Percentiles rank a stretch among this genome's conserved stretches.
phyloP scores from a whole-genome alignment of 2,797 vertebrate species.

The Iguana delicatissima region DNA sequence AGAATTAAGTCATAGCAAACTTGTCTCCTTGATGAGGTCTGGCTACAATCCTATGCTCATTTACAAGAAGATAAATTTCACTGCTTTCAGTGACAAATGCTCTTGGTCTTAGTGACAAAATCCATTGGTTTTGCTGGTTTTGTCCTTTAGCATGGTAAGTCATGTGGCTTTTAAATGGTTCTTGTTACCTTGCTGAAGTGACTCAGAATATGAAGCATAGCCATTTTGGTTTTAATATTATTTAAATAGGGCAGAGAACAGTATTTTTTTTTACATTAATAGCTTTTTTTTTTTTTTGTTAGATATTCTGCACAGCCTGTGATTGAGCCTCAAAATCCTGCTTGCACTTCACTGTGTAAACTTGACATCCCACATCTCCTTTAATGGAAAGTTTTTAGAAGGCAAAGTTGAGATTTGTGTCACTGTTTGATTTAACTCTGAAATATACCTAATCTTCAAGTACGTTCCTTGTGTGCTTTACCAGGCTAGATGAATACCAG shows the following conservation, averaged over 20 bases:
- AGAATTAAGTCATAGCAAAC: neutral
- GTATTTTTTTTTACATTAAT: neutral
- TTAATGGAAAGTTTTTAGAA: conserved; percentile 24
- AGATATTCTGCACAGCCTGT: conserved; percentile 12
- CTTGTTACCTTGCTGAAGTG: neutral
- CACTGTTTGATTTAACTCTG: conserved; percentile 26
- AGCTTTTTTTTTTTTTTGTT: neutral
- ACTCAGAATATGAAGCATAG: neutral
- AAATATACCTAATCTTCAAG: conserved; percentile 42
- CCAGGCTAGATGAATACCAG: conserved; percentile 24
- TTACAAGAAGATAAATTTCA: neutral
- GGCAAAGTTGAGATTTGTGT: neutral
- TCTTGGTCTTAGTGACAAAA: neutral
- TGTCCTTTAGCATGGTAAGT: neutral
- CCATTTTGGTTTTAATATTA: neutral
- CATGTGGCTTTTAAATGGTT: neutral
- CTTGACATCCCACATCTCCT: neutral
- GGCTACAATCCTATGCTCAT: neutral
- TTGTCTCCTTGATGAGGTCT: neutral
- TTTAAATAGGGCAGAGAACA: neutral
- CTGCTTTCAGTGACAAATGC: neutral
- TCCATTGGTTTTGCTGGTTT: neutral
- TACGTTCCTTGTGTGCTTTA: conserved; percentile 31
- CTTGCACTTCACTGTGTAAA: neutral
- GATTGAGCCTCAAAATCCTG: conserved; percentile 13